Percentiles rank a stretch among this genome's conserved stretches.
phyloP scores from a whole-genome alignment of 2,113 vertebrate species.

The Rhinolophus ferrumequinum region DNA sequence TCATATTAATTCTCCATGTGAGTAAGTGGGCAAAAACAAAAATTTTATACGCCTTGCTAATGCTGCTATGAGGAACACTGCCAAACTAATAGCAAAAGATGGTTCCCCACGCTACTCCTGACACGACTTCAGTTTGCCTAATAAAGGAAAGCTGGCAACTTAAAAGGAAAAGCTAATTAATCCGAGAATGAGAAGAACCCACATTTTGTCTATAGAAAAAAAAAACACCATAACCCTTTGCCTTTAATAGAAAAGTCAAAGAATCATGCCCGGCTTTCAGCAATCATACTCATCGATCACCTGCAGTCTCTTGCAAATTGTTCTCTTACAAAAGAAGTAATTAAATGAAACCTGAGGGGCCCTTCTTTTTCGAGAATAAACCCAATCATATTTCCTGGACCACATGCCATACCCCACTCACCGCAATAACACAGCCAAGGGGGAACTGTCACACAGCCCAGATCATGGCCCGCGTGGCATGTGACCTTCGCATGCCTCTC shows the following conservation, averaged over 20 bases:
- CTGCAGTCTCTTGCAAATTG: slow-evolving; percentile 26
- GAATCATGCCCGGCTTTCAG: slow-evolving; percentile 8
- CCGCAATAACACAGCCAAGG: neutral
- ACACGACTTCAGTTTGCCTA: slow-evolving; percentile 68
- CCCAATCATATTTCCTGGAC: neutral
- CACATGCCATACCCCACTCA: neutral
- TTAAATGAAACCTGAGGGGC: neutral
- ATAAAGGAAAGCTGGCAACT: slow-evolving; percentile 72
- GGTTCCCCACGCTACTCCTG: slow-evolving; percentile 70
- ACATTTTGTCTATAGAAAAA: slow-evolving; percentile 64
- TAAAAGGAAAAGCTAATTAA: slow-evolving; percentile 76
- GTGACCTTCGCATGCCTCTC: neutral
- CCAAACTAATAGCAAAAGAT: slow-evolving; percentile 74
- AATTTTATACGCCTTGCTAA: slow-evolving; percentile 64
- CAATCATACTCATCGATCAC: neutral
- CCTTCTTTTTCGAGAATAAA: neutral
- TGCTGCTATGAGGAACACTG: slow-evolving; percentile 68
- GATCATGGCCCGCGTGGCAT: neutral
- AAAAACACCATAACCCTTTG: slow-evolving; percentile 28
- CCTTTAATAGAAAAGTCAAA: slow-evolving; percentile 45
- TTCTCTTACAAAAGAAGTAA: slow-evolving; percentile 43
- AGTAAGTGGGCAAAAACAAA: slow-evolving; percentile 74
- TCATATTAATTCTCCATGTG: slow-evolving; percentile 73
- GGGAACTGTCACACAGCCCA: neutral
- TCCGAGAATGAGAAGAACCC: slow-evolving; percentile 70